phyloP scores from a whole-genome alignment of 2,888 invertebrate genomes.

The Rutpela maculata region DNA sequence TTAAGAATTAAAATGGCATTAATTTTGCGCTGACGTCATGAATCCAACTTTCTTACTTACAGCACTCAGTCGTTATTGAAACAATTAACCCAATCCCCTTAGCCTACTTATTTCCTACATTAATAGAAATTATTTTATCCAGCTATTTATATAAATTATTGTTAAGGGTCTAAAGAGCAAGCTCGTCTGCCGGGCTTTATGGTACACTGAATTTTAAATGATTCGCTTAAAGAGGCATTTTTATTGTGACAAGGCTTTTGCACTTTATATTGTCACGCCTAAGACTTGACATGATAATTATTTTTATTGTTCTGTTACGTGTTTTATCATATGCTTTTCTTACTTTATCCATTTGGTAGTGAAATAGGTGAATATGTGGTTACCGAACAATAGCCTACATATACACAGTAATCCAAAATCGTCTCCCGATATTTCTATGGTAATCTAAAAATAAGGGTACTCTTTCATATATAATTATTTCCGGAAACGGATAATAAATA shows the following conservation, averaged over 20 bases:
- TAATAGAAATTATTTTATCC: constrained; percentile 35
- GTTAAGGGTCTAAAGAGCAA: constrained; percentile 13
- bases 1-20: constrained; percentile 40
- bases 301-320: no score
- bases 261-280: neutral
- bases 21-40: constrained; percentile 41
- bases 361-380: no score
- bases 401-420: no score
- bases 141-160: constrained; percentile 26
- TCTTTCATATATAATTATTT: no score
- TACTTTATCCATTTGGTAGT: no score
- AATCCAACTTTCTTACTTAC: constrained; percentile 42
- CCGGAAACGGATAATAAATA: no score
- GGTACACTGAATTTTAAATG: constrained; percentile 23
- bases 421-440: no score
- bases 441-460: no score
- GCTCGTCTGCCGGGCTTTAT: constrained; percentile 20
- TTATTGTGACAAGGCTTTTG: neutral
- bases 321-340: no score
- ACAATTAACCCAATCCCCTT: constrained; percentile 37
- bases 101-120: constrained; percentile 29
- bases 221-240: neutral
- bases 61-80: constrained; percentile 39
- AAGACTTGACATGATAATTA: no score
- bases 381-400: no score